These are phyloP conservation scores for Cepaea hortensis DNA, from an alignment of 2,888 invertebrate genomes.

Conservation along the genomic window DNA sequence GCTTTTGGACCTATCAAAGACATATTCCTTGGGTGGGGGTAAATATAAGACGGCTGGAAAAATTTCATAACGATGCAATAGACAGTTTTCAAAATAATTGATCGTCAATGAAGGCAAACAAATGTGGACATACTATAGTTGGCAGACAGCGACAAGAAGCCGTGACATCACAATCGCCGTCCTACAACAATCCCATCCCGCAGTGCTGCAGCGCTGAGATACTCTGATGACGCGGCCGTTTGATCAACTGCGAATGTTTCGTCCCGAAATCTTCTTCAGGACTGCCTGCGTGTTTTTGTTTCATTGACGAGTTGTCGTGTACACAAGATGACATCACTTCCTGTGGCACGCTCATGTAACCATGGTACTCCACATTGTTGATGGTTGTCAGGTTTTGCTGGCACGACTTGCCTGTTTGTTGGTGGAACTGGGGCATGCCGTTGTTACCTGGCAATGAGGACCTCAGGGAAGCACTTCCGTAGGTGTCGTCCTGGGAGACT, in stretches of 20 bases:
- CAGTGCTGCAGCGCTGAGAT: not conserved
- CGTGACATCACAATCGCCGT: not conserved
- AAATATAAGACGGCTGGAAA: no score
- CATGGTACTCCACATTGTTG: not conserved
- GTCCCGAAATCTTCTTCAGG: not conserved
- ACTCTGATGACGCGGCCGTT: not conserved
- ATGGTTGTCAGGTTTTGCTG: not conserved
- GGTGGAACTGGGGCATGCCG: not conserved
- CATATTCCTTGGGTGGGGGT: no score
- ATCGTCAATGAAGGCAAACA: no score
- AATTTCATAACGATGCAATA: no score
- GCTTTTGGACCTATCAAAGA: no score
- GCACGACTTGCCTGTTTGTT: not conserved
- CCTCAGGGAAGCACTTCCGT: not conserved
- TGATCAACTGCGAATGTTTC: not conserved
- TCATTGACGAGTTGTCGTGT: not conserved
- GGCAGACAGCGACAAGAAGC: no score
- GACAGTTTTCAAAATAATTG: no score
- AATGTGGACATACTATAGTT: no score
- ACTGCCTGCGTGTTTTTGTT: not conserved
- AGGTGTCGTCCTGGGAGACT: not conserved
- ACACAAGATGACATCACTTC: constrained; percentile 1
- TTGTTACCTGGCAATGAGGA: not conserved
- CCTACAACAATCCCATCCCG: not conserved
- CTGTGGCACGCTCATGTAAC: not conserved